Evolutionary conservation across 2,113 vertebrate genomes (phyloP), one percentile per base, ranked within the genome.

Genomic region (Hippocampus mohnikei): DNA sequence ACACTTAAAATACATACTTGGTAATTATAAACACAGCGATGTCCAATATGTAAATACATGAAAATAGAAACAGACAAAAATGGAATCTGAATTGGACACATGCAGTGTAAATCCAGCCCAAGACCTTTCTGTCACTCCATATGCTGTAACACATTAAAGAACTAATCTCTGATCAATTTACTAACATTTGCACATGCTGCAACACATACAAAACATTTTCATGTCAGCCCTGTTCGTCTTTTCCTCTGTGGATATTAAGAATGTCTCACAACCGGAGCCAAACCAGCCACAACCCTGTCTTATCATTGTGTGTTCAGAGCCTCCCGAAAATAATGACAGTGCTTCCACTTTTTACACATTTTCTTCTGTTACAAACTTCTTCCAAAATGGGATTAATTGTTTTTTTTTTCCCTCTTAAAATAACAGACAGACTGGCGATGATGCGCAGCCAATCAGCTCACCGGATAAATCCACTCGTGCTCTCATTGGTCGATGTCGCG

Each of bases 141-240:
- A 77, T 55, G 62, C 58, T 61, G 41, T 84, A 81, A 86, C 79
- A 75, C 76, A 83, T 83, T 65, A 79, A 69, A 74, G 69, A 75
- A 85, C 85, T 87, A 82, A 88, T 84, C 77, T 78, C 75, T 81
- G 76, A 84, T 86, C 85, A 79, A 80, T 67, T 66, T 71, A 85
- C 81, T 87, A 87, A 89, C 76, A n/a, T 64, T n/a, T 23, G 11
- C 21, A 64, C 20, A 63, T 23, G 37, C 21, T 63, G 37, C 11
- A n/a, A 7, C 16, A 63, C 37, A n/a, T 40, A 42, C 10, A 63
- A 46, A 46, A 65, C 63, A 27, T 46, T 55, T 27, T 72, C 16
- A 66, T 67, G 12, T 66, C 29, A 77, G 66, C 21, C 69, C 3
- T 65, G 74, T 52, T 5, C 12, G 69, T 63, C 67, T 20, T 76